Evolutionary conservation across 1,140 invertebrate genomes (phyloP).

Genomic region (Meloidogyne floridensis): DNA sequence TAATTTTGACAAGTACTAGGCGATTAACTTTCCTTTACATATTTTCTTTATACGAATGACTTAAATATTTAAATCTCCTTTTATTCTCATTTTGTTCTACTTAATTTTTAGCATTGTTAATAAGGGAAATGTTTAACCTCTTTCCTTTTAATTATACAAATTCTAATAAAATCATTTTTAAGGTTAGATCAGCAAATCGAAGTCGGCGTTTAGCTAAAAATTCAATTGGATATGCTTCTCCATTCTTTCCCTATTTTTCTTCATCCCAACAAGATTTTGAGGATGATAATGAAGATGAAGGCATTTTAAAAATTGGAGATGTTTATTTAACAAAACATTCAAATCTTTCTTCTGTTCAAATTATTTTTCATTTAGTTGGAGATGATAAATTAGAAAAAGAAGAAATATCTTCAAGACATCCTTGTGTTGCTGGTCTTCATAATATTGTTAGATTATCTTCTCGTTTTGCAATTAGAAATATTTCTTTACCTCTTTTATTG

Average conservation of each 20-base stretch:
- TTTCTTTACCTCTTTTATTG: conserved; percentile 88
- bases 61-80: too few species aligned
- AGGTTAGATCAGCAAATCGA: conserved; percentile 12
- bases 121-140: too few species aligned
- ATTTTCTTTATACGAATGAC: too few species aligned
- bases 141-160: too few species aligned
- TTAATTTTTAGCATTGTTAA: too few species aligned
- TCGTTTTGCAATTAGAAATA: conserved; percentile 85
- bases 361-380: conserved; percentile 87
- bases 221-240: background rate
- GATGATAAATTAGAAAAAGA: conserved; percentile 61
- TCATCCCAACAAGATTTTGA: background rate
- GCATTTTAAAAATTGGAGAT: conserved; percentile 77
- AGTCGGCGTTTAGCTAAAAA: background rate
- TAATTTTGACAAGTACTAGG: too few species aligned
- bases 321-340: conserved; percentile 92
- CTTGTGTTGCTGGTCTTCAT: conserved; percentile 87
- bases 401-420: conserved; percentile 92
- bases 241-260: background rate
- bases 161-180: background rate
- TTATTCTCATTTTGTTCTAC: too few species aligned
- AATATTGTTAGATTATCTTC: conserved; percentile 92
- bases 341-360: conserved; percentile 74
- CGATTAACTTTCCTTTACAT: too few species aligned
- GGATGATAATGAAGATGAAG: conserved; percentile 52